Evolutionary conservation across 2,113 vertebrate species (phyloP), one percentile per base, ranked within the genome.

Genomic region (Serilophus lunatus): DNA sequence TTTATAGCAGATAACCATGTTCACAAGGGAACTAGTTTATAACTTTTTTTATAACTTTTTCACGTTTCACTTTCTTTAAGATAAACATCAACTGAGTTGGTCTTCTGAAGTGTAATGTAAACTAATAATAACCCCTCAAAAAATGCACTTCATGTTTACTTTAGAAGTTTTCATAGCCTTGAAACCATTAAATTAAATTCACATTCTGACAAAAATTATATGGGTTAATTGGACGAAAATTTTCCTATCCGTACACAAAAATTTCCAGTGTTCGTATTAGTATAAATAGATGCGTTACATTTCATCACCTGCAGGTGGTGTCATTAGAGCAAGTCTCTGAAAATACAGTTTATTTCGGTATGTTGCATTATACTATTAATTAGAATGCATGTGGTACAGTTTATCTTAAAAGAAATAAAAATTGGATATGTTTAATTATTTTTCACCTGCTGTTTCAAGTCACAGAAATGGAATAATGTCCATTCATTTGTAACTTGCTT

Each of bases 301-400:
- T 69, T 28, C 49, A 69, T 91, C 51, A 51, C 79, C 88, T 94
- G 60, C 69, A 95, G 69, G 72, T 96, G 88, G 80, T 90, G 42
- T 44, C 79, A 80, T 26, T 82, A 59, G 24, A 95, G 80, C 90
- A 94, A 87, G 87, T 84, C 92, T 77, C 36, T 79, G 49, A 60
- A 91, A 81, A 82, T 36, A 25, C 0, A 15, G 2, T 94, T 93
- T 64, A 22, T 28, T 92, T 79, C 49, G 12, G 10, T 61, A 18
- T 25, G 15, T 65, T 76, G 14, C 1, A 0, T 59, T 77, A 20
- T 25, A 51, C 18, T 85, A 0, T 36, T 85, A 36, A 76, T 64
- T 49, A 23, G 7, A 72, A 2, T 53, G 42, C 45, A n/a, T 59
- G 26, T 68, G 26, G n/a, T 18, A 9, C 12, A 56, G 19, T 8